These are phyloP conservation scores for Phaetusa simplex DNA, from an alignment of 2,113 vertebrate species.

Conservation along the genomic window DNA sequence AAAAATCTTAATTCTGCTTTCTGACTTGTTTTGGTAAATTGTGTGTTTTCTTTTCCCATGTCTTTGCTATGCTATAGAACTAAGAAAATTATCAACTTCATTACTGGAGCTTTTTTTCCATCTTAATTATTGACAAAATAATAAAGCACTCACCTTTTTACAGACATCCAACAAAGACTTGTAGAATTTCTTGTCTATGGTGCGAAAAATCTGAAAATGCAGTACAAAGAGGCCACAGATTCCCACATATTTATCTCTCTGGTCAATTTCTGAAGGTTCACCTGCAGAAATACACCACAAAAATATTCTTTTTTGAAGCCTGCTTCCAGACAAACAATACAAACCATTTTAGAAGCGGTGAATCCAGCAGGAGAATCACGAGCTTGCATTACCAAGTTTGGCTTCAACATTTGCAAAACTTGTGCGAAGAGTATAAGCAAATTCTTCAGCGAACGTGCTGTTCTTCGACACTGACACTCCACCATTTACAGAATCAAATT, in stretches of 20 bases:
- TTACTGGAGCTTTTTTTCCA: background rate
- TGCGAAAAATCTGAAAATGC: conserved; percentile 96
- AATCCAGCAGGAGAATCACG: background rate
- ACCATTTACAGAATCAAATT: conserved; percentile 90
- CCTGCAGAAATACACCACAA: conserved; percentile 69
- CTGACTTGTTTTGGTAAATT: background rate
- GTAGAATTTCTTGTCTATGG: conserved; percentile 94
- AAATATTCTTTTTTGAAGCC: background rate
- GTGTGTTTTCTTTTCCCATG: background rate
- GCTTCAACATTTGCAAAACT: conserved; percentile 91
- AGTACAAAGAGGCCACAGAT: conserved; percentile 92
- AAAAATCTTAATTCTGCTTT: background rate
- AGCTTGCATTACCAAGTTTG: conserved; percentile 86
- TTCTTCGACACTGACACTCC: conserved; percentile 92
- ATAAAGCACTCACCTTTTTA: conserved; percentile 87
- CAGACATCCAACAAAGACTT: conserved; percentile 92
- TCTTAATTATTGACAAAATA: background rate
- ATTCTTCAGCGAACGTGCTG: conserved; percentile 94
- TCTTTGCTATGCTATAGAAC: background rate
- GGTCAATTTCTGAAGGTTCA: conserved; percentile 96
- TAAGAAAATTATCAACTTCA: background rate
- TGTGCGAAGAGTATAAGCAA: conserved; percentile 88
- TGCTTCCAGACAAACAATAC: background rate
- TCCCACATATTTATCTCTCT: conserved; percentile 92
- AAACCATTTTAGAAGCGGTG: background rate